Evolutionary conservation across 2,113 vertebrate genomes (phyloP).

Genomic region (Psammodynastes pulverulentus): DNA sequence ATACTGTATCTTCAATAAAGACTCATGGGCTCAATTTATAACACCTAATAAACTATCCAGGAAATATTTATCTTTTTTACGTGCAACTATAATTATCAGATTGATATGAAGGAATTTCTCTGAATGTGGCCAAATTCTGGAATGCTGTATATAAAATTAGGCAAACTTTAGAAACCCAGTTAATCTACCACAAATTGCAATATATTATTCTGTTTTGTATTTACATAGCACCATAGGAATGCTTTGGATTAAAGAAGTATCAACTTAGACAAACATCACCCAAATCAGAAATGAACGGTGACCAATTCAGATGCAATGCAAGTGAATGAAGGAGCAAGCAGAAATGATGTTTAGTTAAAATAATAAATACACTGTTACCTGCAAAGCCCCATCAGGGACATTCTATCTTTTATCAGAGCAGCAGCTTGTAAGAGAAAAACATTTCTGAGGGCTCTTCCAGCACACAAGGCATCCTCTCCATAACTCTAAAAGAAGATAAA

Average conservation of each 20-base stretch:
- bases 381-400: constrained; percentile 89
- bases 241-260: background rate
- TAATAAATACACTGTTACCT: constrained; percentile 65
- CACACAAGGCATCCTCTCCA: constrained; percentile 91
- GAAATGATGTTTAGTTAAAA: constrained; percentile 9
- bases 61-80: background rate
- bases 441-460: constrained; percentile 88
- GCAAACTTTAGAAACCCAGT: background rate
- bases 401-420: constrained; percentile 93
- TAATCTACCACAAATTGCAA: background rate
- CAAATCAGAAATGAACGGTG: background rate
- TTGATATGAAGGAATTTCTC: background rate
- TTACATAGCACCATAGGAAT: background rate
- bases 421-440: constrained; percentile 89
- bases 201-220: background rate
- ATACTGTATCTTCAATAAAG: background rate
- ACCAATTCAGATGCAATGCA: background rate
- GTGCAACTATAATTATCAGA: background rate
- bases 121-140: background rate
- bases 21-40: background rate
- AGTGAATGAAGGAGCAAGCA: too few species aligned
- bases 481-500: constrained; percentile 79
- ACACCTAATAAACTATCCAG: background rate
- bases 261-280: background rate
- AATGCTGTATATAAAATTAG: background rate